A percentile compares a stretch with the other conserved stretches of the same genome.
Evolutionary conservation across 2,113 vertebrate species (phyloP).

Genomic region (Myrmecophaga tridactyla): DNA sequence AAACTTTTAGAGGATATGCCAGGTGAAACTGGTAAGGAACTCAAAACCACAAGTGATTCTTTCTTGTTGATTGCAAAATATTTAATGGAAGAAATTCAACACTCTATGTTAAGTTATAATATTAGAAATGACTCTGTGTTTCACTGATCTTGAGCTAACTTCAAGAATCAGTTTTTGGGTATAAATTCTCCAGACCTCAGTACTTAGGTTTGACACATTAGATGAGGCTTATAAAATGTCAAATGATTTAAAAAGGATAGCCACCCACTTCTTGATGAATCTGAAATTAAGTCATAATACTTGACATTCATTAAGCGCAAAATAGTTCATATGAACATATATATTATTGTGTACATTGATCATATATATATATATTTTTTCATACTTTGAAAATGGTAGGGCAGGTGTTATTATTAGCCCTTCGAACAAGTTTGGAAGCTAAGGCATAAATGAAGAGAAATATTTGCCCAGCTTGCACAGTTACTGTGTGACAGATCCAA

Average conservation of each 20-base stretch:
- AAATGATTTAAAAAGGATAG: background rate
- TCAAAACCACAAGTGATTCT: background rate
- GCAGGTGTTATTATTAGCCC: background rate
- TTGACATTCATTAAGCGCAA: background rate
- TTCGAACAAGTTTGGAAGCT: background rate
- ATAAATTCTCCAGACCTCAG: background rate
- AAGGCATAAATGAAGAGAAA: background rate
- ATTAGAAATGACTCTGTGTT: background rate
- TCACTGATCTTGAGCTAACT: background rate
- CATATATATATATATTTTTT: background rate
- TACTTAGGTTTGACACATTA: background rate
- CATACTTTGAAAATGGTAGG: background rate
- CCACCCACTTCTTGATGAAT: background rate
- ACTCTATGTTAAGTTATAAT: background rate
- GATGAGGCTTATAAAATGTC: background rate
- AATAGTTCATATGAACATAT: background rate
- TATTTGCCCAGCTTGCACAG: background rate
- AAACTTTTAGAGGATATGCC: background rate
- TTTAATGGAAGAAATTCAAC: background rate
- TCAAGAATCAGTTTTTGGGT: background rate
- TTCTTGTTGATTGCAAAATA: background rate
- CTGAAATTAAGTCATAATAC: background rate
- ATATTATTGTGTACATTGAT: background rate
- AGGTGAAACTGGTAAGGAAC: background rate
- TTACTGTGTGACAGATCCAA: background rate